Evolutionary conservation across 2,797 vertebrate species (phyloP).

Genomic region (Coregonus sp.): DNA sequence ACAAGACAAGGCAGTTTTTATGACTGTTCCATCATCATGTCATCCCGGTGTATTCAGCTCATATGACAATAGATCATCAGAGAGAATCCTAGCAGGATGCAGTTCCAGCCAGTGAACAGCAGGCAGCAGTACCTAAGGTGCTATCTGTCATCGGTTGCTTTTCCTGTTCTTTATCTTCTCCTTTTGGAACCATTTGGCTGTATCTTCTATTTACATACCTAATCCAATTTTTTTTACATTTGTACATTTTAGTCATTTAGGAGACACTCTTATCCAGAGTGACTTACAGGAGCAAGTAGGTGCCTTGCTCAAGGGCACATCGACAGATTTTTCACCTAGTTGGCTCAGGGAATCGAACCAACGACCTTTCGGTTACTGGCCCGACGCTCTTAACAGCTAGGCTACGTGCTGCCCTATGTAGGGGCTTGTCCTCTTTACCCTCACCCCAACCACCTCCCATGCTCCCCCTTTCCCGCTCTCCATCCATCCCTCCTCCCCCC

Average conservation of each 20-base stretch:
- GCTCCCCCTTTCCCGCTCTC: neutral
- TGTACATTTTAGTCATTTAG: too few relatives aligned
- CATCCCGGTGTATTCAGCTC: slow-evolving; percentile 50
- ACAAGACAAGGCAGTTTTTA: slow-evolving; percentile 49
- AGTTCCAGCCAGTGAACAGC: slow-evolving; percentile 67
- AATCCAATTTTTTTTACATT: neutral
- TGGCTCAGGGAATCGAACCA: too few relatives aligned
- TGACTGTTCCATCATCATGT: slow-evolving; percentile 56
- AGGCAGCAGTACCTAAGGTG: slow-evolving; percentile 57
- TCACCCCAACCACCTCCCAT: neutral
- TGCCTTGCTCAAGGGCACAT: too few relatives aligned
- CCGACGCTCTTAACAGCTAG: neutral
- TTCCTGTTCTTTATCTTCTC: slow-evolving; percentile 9
- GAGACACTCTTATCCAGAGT: too few relatives aligned
- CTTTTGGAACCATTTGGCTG: neutral
- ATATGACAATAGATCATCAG: neutral
- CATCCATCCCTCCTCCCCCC: neutral
- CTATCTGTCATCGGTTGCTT: neutral
- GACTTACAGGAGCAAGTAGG: too few relatives aligned
- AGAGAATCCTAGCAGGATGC: slow-evolving; percentile 29
- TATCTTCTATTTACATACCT: neutral
- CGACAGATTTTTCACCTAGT: too few relatives aligned
- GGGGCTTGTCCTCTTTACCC: neutral
- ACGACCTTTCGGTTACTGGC: too few relatives aligned
- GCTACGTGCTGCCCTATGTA: neutral